Evolutionary conservation across 2,113 vertebrate species (phyloP).

Genomic region (Phaetusa simplex): DNA sequence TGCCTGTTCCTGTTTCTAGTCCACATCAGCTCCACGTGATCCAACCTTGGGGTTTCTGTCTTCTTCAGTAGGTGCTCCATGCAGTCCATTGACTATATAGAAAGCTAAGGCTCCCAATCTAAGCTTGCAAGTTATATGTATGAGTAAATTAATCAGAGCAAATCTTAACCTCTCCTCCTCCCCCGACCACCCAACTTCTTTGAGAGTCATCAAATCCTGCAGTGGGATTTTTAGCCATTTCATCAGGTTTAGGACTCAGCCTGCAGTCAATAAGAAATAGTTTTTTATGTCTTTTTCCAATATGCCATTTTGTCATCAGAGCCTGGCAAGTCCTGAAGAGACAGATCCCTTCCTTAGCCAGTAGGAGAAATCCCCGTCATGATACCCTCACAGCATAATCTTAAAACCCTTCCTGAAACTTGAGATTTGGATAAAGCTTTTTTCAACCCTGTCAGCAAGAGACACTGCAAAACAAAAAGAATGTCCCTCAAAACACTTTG

Average conservation of each 20-base stretch:
- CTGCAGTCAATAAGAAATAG: not conserved
- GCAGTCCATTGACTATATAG: not conserved
- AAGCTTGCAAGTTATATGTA: not conserved
- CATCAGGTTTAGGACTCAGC: not conserved
- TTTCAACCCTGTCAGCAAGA: not conserved
- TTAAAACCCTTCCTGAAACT: not conserved
- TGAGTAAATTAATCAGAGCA: not conserved
- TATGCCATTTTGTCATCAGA: not conserved
- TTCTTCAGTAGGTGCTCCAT: not conserved
- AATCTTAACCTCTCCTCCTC: not conserved
- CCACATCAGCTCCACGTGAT: not conserved
- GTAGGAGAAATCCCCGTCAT: not conserved
- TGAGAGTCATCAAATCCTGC: not conserved
- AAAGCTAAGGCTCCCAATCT: not conserved
- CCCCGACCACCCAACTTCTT: not conserved
- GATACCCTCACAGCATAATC: not conserved
- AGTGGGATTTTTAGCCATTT: not conserved
- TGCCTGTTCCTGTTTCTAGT: not conserved
- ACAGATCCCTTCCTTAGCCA: not conserved
- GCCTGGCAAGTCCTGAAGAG: not conserved
- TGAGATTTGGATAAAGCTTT: not conserved
- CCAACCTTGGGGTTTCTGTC: not conserved
- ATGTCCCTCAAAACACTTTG: not conserved
- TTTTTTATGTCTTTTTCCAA: not conserved
- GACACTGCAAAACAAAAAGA: not conserved